Percentiles rank a stretch among this genome's conserved stretches.
Evolutionary conservation across 2,888 invertebrate genomes (phyloP).

Genomic region (Acanthosepion lycidas): DNA sequence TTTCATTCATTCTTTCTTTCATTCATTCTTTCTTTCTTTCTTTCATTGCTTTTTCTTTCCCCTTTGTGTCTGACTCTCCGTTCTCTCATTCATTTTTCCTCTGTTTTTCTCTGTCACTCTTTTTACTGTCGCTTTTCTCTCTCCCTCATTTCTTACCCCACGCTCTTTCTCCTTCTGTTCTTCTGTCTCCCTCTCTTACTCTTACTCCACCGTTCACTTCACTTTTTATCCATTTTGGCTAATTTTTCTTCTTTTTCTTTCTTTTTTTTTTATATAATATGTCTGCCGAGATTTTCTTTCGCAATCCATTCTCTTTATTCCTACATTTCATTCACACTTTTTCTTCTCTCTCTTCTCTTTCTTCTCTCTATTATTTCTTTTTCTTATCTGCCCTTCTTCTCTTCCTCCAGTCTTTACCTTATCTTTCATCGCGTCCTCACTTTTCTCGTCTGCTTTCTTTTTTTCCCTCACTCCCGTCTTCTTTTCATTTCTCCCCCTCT

Average conservation of each 20-base stretch:
- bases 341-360: no score
- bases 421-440: neutral
- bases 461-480: neutral
- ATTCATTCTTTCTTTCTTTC: neutral
- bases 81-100: no score
- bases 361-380: no score
- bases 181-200: no score
- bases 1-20: neutral
- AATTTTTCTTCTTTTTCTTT: neutral
- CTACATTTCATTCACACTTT: neutral
- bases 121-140: no score
- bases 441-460: slow-evolving; percentile 42
- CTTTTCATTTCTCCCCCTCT: slow-evolving; percentile 41
- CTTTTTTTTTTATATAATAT: neutral
- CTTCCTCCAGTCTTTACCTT: neutral
- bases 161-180: no score
- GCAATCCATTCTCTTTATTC: neutral
- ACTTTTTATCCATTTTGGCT: no score
- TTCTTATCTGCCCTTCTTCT: neutral
- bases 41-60: neutral
- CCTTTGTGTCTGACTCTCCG: neutral
- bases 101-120: no score
- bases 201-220: no score
- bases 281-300: no score
- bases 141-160: no score